Percentiles rank a stretch among this genome's conserved stretches.
phyloP scores from a whole-genome alignment of 2,888 invertebrate genomes.

The Fabriciana adippe region DNA sequence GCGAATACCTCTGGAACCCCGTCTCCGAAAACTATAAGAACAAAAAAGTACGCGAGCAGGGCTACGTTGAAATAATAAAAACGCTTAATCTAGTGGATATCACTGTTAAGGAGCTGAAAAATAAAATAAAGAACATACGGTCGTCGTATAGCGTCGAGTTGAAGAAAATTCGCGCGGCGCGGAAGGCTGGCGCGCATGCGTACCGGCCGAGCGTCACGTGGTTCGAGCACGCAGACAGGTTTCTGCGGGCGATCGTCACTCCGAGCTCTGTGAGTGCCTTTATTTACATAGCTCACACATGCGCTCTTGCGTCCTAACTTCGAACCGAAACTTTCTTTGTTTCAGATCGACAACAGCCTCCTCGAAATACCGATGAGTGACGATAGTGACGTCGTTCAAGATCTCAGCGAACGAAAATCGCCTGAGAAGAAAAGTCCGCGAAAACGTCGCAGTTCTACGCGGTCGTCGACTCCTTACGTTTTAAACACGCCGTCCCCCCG shows the following conservation, averaged over 20 bases:
- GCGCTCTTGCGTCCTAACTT: constrained; percentile 50
- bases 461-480: constrained; percentile 75
- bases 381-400: constrained; percentile 76
- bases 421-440: constrained; percentile 76
- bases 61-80: constrained; percentile 77
- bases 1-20: constrained; percentile 78
- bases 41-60: constrained; percentile 78
- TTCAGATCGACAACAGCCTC: constrained; percentile 74
- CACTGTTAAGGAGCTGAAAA: constrained; percentile 78
- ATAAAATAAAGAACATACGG: constrained; percentile 79
- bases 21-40: constrained; percentile 79
- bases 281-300: constrained; percentile 37
- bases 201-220: constrained; percentile 81
- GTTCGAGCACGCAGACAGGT: constrained; percentile 82
- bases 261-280: constrained; percentile 75
- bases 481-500: constrained; percentile 76
- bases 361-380: constrained; percentile 75
- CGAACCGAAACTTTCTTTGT: constrained; percentile 50
- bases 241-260: constrained; percentile 80
- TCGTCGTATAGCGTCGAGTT: constrained; percentile 80
- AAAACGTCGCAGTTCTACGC: constrained; percentile 74
- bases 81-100: constrained; percentile 74
- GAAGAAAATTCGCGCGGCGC: constrained; percentile 80
- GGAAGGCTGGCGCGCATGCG: constrained; percentile 81
- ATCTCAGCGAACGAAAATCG: constrained; percentile 74